Conservation (phyloP, 1,140 invertebrate genomes). For the Hycleus cichorii region DNA sequence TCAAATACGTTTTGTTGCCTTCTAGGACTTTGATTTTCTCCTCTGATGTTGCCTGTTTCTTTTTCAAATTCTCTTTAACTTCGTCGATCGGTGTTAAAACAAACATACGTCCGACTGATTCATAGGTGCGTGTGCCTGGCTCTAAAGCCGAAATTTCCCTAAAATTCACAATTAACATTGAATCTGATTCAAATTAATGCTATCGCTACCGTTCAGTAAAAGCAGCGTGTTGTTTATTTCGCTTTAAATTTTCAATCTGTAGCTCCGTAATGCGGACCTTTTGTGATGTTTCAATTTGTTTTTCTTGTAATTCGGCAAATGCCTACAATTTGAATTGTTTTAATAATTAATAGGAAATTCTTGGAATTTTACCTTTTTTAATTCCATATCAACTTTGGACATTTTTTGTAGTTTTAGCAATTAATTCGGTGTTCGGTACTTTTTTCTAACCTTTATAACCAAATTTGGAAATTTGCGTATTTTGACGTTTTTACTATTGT, state of each 20-base stretch:
- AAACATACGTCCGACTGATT: slow-evolving; percentile 80
- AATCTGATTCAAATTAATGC: slow-evolving; percentile 10
- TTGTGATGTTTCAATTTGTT: slow-evolving; percentile 71
- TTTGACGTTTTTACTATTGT: neutral
- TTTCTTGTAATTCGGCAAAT: slow-evolving; percentile 75
- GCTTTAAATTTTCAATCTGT: slow-evolving; percentile 66
- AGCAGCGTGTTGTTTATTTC: slow-evolving; percentile 60
- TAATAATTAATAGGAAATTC: slow-evolving; percentile 1
- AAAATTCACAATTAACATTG: slow-evolving; percentile 16
- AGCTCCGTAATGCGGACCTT: slow-evolving; percentile 72
- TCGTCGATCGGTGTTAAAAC: slow-evolving; percentile 59
- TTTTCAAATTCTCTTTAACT: slow-evolving; percentile 57
- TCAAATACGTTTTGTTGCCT: slow-evolving; percentile 66
- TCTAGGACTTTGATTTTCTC: slow-evolving; percentile 69
- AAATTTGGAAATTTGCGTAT: slow-evolving; percentile 14
- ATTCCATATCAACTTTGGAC: slow-evolving; percentile 39
- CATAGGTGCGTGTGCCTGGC: slow-evolving; percentile 47
- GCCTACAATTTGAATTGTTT: slow-evolving; percentile 48
- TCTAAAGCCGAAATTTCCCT: slow-evolving; percentile 38
- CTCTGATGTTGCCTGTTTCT: slow-evolving; percentile 51
- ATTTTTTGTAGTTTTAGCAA: slow-evolving; percentile 20
- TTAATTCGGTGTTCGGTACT: neutral
- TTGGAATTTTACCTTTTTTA: slow-evolving; percentile 33
- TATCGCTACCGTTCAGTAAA: slow-evolving; percentile 55
- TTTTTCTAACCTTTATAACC: neutral